Percentiles rank a stretch among this genome's conserved stretches.
phyloP scores from a whole-genome alignment of 1,140 invertebrate species.

The Sweltsa coloradensis region DNA sequence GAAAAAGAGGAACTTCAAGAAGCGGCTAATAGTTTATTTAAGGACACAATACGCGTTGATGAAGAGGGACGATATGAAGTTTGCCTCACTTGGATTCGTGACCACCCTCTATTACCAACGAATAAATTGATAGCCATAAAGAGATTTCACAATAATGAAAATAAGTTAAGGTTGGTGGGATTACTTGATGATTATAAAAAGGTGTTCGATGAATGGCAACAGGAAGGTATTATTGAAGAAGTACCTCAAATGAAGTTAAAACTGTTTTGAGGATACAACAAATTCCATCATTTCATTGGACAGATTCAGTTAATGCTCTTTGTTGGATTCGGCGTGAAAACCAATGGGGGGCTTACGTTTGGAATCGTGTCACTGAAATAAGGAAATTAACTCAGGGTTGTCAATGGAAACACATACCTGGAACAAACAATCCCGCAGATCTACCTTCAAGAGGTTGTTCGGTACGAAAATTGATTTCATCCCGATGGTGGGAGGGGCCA shows the following conservation, averaged over 20 bases:
- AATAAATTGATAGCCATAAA: too few relatives aligned
- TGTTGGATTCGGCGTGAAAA: constrained; percentile 23
- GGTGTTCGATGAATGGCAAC: too few relatives aligned
- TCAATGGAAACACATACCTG: constrained; percentile 27
- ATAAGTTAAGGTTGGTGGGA: too few relatives aligned
- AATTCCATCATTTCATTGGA: constrained; percentile 18
- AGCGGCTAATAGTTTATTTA: too few relatives aligned
- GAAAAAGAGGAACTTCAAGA: too few relatives aligned
- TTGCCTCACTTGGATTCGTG: too few relatives aligned
- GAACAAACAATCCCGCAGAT: constrained; percentile 30
- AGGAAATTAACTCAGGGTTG: not conserved
- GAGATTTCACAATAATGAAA: too few relatives aligned
- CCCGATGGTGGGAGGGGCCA: constrained; percentile 29
- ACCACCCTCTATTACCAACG: too few relatives aligned
- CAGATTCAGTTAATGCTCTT: constrained; percentile 23
- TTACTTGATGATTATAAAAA: too few relatives aligned
- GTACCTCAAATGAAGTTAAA: constrained; percentile 14
- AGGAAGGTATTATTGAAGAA: too few relatives aligned
- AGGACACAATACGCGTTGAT: too few relatives aligned
- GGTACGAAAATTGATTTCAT: constrained; percentile 20
- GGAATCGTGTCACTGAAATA: constrained; percentile 19
- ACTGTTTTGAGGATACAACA: constrained; percentile 14
- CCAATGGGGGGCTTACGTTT: constrained; percentile 16
- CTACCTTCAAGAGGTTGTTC: constrained; percentile 27
- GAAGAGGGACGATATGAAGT: too few relatives aligned